Base-by-base conservation (phyloP, 2,888 invertebrate genomes). In the Lithophane leautieri region DNA sequence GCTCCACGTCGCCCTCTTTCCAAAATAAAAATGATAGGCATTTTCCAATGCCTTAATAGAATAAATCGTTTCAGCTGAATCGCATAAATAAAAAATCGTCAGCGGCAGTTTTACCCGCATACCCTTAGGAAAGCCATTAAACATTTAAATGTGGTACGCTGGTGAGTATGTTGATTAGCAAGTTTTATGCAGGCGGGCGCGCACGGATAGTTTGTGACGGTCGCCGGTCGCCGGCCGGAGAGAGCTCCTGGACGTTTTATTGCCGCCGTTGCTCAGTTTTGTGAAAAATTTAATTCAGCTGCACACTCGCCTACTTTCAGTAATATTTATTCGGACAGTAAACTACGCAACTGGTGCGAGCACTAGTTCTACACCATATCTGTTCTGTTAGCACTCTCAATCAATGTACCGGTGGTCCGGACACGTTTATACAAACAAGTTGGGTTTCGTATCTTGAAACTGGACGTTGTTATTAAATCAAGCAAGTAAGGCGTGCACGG, bases 1-100 rank as follows among this genome's bases (percentile, higher is more conserved):
- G 85, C 84, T 84, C 79, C 81, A 72, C 81, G 85, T 88, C 87
- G 76, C 84, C 88, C 85, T 83, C 70, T 81, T 84, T 67, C 76
- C 82, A 87, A 90, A 79, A 91, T 90, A 91, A 90, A 90, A 89
- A 87, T 89, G 91, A 91, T 90, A 90, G 87, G 90, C 88, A 90
- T 91, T 91, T 90, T 90, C 90, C 90, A 89, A 91, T 92, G 89
- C 89, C 89, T 90, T 91, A 92, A 91, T 89, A 89, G 91, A 91
- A 92, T 91, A 89, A 91, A 92, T 86, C 88, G 88, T 82, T 86
- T 83, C 83, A 84, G 87, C 86, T 83, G 83, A 87, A 86, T 88
- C 84, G 86, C 81, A 84, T 84, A 84, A 88, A 90, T 85, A 87
- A 85, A 89, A 88, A 86, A 86, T 86, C 78, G 72, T 78, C 82